phyloP scores from a whole-genome alignment of 2,113 vertebrate genomes.

The Psophia crepitans region DNA sequence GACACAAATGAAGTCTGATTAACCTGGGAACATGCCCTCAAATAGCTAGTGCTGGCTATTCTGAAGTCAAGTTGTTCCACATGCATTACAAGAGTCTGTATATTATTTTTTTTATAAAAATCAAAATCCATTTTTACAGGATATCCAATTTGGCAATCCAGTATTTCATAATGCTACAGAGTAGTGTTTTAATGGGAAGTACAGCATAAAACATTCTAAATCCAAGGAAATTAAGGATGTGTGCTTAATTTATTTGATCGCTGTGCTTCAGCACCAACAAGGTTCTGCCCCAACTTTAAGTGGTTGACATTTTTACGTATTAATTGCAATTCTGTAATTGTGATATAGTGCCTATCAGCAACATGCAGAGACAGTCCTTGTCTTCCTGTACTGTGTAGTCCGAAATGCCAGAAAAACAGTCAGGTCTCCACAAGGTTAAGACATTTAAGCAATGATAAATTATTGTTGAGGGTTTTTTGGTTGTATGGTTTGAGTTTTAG shows the following conservation, averaged over 20 bases:
- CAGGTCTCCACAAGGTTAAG: background rate
- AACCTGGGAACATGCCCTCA: background rate
- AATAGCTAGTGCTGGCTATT: background rate
- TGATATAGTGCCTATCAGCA: background rate
- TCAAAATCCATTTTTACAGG: background rate
- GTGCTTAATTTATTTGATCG: background rate
- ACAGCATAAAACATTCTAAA: background rate
- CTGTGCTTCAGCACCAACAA: background rate
- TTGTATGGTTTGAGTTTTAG: background rate
- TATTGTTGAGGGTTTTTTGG: background rate
- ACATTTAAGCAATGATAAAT: background rate
- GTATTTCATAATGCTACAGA: background rate
- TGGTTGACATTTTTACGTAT: background rate
- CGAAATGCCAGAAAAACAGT: background rate
- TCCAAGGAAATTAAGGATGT: background rate
- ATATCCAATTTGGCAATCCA: background rate
- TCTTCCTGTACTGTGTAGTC: background rate
- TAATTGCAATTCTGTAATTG: background rate
- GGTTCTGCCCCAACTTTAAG: background rate
- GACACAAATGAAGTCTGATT: background rate
- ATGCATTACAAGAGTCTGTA: background rate
- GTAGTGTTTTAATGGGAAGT: background rate
- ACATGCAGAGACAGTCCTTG: background rate
- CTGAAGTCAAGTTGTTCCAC: background rate
- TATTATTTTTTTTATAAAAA: background rate